A percentile compares a stretch with the other conserved stretches of the same genome.
phyloP scores from a whole-genome alignment of 2,113 vertebrate species.

The Paralichthys olivaceus region DNA sequence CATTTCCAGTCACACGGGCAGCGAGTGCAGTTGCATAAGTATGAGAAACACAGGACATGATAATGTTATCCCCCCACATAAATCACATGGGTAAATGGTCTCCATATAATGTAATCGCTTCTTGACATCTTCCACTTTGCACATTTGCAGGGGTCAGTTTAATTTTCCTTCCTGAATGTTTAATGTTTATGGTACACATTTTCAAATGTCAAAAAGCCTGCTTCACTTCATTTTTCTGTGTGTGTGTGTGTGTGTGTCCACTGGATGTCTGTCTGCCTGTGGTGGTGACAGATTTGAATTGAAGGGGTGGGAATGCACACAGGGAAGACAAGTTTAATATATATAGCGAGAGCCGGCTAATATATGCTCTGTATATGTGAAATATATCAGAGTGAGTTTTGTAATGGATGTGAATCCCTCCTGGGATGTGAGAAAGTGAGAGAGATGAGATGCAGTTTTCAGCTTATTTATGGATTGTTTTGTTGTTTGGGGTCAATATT shows the following conservation, averaged over 20 bases:
- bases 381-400: constrained; percentile 18
- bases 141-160: constrained; percentile 62
- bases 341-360: constrained; percentile 34
- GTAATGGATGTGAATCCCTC: constrained; percentile 17
- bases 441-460: background rate
- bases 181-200: constrained; percentile 58
- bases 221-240: constrained; percentile 48
- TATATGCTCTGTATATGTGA: constrained; percentile 13
- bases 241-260: constrained; percentile 25
- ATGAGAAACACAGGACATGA: constrained; percentile 39
- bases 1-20: constrained; percentile 17
- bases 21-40: constrained; percentile 16
- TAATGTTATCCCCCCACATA: constrained; percentile 45
- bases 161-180: constrained; percentile 60
- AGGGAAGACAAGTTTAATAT: constrained; percentile 49
- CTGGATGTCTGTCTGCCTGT: constrained; percentile 58
- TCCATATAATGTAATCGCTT: constrained; percentile 47
- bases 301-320: constrained; percentile 46
- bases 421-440: background rate
- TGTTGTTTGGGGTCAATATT: background rate
- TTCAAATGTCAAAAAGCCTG: constrained; percentile 71
- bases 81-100: constrained; percentile 52
- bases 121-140: constrained; percentile 59
- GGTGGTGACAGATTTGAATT: constrained; percentile 60
- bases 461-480: constrained; percentile 1